A percentile compares a stretch with the other conserved stretches of the same genome.
Conservation (phyloP, 2,797 vertebrate species). For the Heterohyrax brucei region DNA sequence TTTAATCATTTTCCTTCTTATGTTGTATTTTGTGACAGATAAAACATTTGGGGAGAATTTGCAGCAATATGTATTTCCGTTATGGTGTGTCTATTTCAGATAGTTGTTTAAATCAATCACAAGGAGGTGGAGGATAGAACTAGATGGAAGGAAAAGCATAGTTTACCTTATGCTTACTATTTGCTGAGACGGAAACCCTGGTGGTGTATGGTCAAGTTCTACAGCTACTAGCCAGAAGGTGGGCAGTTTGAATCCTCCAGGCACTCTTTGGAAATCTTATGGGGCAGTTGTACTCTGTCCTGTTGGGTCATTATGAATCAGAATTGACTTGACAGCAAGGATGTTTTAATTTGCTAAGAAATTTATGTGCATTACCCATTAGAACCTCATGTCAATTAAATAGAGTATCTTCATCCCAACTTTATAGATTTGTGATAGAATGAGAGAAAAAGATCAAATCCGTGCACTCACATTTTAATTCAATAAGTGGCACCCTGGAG, state of each 20-base stretch:
- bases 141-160: background rate
- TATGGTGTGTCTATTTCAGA: slow-evolving; percentile 2
- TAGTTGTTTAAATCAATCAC: slow-evolving; percentile 23
- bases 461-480: background rate
- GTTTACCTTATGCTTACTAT: background rate
- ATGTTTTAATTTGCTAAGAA: background rate
- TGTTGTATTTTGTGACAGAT: background rate
- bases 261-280: too few relatives aligned
- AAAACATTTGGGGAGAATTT: background rate
- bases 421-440: background rate
- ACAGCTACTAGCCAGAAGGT: too few relatives aligned
- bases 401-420: background rate
- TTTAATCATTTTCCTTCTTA: slow-evolving; percentile 61
- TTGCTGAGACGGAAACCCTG: background rate
- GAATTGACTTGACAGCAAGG: too few relatives aligned
- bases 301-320: too few relatives aligned
- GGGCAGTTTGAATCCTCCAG: too few relatives aligned
- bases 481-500: background rate
- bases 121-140: background rate
- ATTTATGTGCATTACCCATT: background rate
- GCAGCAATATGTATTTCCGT: background rate
- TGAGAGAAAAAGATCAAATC: slow-evolving; percentile 21
- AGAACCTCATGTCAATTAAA: background rate
- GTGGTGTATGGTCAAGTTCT: too few relatives aligned
- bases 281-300: too few relatives aligned